Base-by-base conservation (phyloP, 2,888 invertebrate species). In the Caenorhabditis doughertyi region DNA sequence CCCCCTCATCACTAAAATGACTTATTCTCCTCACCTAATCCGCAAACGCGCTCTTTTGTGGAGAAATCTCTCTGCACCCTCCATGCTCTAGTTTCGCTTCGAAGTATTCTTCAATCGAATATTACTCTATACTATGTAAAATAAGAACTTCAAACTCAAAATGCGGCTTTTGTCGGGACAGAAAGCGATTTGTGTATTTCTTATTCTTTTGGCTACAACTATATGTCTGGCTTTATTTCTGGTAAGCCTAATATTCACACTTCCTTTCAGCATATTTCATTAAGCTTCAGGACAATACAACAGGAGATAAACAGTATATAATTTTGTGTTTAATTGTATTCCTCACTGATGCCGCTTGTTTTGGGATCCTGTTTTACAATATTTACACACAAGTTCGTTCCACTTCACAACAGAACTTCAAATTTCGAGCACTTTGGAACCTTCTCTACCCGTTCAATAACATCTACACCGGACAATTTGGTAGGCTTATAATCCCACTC, bases 171-270 rank as follows among this genome's bases (percentile, higher is more conserved):
- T 73, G 4, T 51, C 83, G 25, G 81, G 85, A 4, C 83, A 83
- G 42, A 79, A 74, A 73, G 79, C 83, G 55, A 27, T 85, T 4
- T 44, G 71, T n/a, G 58, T 74, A 3, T 83, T 79, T 29, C 29
- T 35, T 23, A 62, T 42, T 27, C 53, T 81, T 29, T 39, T 76
- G n/a, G 64, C 67, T 1, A 74, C 79, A 1, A 39, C 79, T 1
- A 70, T 85, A 13, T 67, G 70, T 27, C 23, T 85, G 18, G 76
- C 81, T 16, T n/a, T 85, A 9, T 84, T 83, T 47, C 62, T 85
- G 84, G 85, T 84, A 49, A 67, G 81, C 49, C 13, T n/a, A 23
- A 18, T 64, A 64, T 68, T 49, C 18, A 29, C 9, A 68, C 23
- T 23, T 44, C 25, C 5, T 35, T 32, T 56, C 32, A 49, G 9